A percentile compares a stretch with the other conserved stretches of the same genome.
phyloP scores from a whole-genome alignment of 2,797 vertebrate species.

The Lepus townsendii region DNA sequence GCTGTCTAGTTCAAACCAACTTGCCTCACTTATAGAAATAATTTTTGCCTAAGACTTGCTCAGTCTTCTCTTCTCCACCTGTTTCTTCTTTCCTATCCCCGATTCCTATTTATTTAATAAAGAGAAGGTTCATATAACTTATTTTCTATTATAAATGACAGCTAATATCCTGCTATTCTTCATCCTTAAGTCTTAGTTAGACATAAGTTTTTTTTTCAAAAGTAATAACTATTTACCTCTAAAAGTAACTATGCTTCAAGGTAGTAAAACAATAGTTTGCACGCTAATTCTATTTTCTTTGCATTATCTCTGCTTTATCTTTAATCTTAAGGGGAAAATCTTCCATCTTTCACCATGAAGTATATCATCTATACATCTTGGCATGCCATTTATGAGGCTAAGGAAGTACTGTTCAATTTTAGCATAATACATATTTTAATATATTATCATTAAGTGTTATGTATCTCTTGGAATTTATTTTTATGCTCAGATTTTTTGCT shows the following conservation, averaged over 20 bases:
- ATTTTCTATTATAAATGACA: not conserved
- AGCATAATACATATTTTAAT: not conserved
- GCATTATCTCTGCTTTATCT: not conserved
- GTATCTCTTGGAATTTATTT: not conserved
- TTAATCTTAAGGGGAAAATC: not conserved
- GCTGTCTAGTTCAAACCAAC: not conserved
- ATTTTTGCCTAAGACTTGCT: not conserved
- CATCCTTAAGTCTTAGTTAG: not conserved
- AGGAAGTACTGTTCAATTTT: not conserved
- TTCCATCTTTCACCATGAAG: not conserved
- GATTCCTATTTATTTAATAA: not conserved
- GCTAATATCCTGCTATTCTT: not conserved
- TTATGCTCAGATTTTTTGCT: not conserved
- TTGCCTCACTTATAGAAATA: not conserved
- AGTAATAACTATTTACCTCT: not conserved
- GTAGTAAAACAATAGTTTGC: not conserved
- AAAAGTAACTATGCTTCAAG: not conserved
- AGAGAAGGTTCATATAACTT: not conserved
- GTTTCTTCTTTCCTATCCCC: rapidly evolving
- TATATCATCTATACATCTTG: not conserved
- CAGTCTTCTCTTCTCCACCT: not conserved
- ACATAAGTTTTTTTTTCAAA: not conserved
- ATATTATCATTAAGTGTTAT: not conserved
- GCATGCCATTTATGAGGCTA: not conserved
- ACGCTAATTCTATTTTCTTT: not conserved